Conservation (phyloP, 2,113 vertebrate species). For the Zosterops lateralis region DNA sequence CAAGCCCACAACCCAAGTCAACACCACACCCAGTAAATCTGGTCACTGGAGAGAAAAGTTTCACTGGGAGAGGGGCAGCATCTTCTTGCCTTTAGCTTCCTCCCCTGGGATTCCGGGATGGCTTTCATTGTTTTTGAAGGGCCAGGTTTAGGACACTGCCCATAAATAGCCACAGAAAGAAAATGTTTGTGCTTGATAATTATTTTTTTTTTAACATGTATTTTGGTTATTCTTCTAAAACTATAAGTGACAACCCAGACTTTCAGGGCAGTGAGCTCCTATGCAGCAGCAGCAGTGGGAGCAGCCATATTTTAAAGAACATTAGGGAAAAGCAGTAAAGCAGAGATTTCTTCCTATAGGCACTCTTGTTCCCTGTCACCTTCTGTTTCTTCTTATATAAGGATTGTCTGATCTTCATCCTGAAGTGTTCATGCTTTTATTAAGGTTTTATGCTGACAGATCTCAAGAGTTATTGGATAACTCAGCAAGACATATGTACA, state of each 20-base stretch:
- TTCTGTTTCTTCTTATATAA: slow-evolving; percentile 35
- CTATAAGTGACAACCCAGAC: neutral
- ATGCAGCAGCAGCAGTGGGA: neutral
- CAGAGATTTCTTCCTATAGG: neutral
- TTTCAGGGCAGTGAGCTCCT: neutral
- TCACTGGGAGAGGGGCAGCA: neutral
- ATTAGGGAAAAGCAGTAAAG: neutral
- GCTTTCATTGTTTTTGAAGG: neutral
- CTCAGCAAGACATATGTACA: slow-evolving; percentile 57
- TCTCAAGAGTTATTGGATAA: slow-evolving; percentile 57
- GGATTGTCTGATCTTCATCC: slow-evolving; percentile 37
- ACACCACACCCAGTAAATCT: neutral
- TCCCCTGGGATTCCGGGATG: neutral
- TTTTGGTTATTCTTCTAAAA: neutral
- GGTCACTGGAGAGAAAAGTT: neutral
- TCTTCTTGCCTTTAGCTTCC: neutral
- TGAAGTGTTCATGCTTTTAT: slow-evolving; percentile 49
- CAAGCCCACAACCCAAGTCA: neutral
- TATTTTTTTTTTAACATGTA: neutral
- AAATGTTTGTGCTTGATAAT: neutral
- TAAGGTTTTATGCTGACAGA: slow-evolving; percentile 55
- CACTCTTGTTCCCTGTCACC: neutral
- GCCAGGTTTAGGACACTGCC: neutral
- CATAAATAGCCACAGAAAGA: neutral
- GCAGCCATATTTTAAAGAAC: neutral